These are phyloP conservation scores for Lytechinus pictus DNA, from an alignment of 35 echinoderm and acorn worm genomes.

Conservation along the genomic window DNA sequence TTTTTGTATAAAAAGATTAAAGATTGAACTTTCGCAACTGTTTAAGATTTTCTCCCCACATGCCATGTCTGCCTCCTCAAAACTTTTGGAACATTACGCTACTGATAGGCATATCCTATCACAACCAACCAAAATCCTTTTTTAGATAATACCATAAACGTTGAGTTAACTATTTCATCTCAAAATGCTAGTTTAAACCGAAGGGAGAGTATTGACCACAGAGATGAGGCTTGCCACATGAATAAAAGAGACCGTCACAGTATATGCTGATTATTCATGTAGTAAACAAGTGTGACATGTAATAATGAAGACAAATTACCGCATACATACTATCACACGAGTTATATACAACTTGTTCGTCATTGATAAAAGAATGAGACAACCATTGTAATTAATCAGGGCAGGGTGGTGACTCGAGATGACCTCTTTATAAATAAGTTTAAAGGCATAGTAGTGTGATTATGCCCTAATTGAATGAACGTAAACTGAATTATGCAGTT, in stretches of 20 bases:
- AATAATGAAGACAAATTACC: neutral
- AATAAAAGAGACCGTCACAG: neutral
- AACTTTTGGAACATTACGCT: too few species aligned
- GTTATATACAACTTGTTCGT: neutral
- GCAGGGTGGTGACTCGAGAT: neutral
- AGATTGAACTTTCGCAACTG: too few species aligned
- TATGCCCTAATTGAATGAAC: neutral
- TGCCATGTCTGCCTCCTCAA: too few species aligned
- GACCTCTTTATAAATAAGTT: neutral
- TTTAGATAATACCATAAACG: neutral
- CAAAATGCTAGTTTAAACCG: neutral
- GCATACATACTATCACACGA: neutral
- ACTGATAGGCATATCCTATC: too few species aligned
- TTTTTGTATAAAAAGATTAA: too few species aligned
- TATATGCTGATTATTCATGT: neutral
- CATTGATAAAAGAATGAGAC: conserved; percentile 19
- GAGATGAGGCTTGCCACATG: neutral
- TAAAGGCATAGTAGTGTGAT: neutral
- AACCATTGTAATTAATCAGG: neutral
- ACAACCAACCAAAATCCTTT: neutral
- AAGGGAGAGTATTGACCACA: neutral
- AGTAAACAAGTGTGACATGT: neutral
- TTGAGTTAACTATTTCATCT: neutral
- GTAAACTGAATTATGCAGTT: too few species aligned
- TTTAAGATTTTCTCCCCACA: too few species aligned